These are phyloP conservation scores for Scophthalmus maximus DNA, from an alignment of 2,113 vertebrate genomes.

Conservation along the genomic window DNA sequence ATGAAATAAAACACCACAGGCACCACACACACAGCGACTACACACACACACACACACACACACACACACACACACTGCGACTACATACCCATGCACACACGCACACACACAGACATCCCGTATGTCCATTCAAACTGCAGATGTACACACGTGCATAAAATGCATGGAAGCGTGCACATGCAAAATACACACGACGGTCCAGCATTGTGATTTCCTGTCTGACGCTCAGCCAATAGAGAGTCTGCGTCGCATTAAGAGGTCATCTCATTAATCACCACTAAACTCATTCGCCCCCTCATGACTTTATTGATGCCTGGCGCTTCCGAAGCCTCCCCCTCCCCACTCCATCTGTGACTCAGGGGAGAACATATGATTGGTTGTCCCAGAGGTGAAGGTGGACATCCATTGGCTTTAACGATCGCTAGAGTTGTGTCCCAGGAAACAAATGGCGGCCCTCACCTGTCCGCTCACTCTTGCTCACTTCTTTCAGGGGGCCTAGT, in stretches of 20 bases:
- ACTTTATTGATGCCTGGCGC: slow-evolving; percentile 63
- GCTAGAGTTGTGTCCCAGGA: slow-evolving; percentile 35
- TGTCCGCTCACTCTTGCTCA: slow-evolving; percentile 24
- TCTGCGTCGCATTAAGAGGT: slow-evolving; percentile 45
- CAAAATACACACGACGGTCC: not conserved
- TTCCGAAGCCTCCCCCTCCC: slow-evolving; percentile 41
- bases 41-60: slow-evolving; percentile 2
- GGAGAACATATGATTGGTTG: slow-evolving; percentile 62
- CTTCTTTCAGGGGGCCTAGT: slow-evolving; percentile 16
- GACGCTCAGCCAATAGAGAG: slow-evolving; percentile 48
- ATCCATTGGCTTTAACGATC: slow-evolving; percentile 58
- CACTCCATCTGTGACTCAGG: slow-evolving; percentile 27
- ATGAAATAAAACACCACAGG: slow-evolving; percentile 71
- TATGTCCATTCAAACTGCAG: not conserved
- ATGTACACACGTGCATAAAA: not conserved
- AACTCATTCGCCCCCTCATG: slow-evolving; percentile 48
- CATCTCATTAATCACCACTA: slow-evolving; percentile 59
- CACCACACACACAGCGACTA: slow-evolving; percentile 36
- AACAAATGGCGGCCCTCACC: slow-evolving; percentile 38
- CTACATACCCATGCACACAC: slow-evolving; percentile 17
- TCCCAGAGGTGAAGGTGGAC: slow-evolving; percentile 58
- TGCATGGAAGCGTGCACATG: not conserved
- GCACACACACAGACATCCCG: not conserved
- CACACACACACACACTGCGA: slow-evolving; percentile 25
- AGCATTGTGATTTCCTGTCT: slow-evolving; percentile 33